Evolutionary conservation across 2,888 invertebrate species (phyloP), one percentile per base, ranked within the genome.

Genomic region (Anthrax anthrax): DNA sequence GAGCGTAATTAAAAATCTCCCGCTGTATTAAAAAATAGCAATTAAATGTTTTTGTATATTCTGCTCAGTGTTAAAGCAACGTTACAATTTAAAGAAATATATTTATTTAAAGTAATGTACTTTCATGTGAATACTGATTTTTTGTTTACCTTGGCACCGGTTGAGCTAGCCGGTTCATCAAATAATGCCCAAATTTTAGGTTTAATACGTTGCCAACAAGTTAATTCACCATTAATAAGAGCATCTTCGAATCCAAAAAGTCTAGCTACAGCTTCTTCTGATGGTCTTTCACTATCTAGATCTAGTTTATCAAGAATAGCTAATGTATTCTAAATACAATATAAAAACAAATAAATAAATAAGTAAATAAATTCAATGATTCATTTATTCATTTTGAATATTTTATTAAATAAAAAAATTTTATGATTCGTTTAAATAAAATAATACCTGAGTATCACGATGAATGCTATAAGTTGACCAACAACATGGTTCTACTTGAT

Each of bases 401-500:
- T n/a, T n/a, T n/a, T n/a, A n/a, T n/a, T 23, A 23, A 6, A 23
- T 23, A 23, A 8, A 23, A n/a, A 23, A 23, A 23, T 23, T 23
- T 23, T 23, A 23, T 23, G 8, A 23, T 32, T 4, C 12, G 10
- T 29, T 29, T 10, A 27, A 23, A 46, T 56, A 69, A n/a, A n/a
- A n/a, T n/a, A n/a, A n/a, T 55, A 84, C 84, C 81, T 81, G 78
- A 54, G 88, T 85, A 60, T 84, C 84, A 61, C 85, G 77, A 69
- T 86, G 85, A 66, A 83, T 80, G 69, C 85, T 84, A 56, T 95
- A 96, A 19, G 95, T 96, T 72, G 94, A 95, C 95, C 95, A 96
- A 70, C 95, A 95, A 71, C 95, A 96, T 5, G 94, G 94, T 68
- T 95, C 94, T 62, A 96, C 94, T 74, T 95, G 94, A 75, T 95